Evolutionary conservation across 2,797 vertebrate genomes (phyloP), one percentile per base, ranked within the genome.

Genomic region (Columba guinea): DNA sequence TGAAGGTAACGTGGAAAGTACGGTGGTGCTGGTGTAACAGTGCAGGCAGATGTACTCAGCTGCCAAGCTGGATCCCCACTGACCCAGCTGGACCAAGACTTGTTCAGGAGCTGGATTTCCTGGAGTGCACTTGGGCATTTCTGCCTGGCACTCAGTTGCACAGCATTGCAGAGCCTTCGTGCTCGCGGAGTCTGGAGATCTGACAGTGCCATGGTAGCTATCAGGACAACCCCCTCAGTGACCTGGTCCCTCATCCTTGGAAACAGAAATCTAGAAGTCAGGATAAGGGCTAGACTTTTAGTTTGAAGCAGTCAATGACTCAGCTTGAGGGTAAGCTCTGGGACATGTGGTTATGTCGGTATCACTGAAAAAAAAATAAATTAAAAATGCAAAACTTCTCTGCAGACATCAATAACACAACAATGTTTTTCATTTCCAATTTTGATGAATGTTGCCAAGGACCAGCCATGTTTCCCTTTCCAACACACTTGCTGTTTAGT

Each of bases 401-500:
- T 68, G 35, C 13, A 55, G 35, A 44, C 7, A 39, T 56, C 27
- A 48, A 13, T 77, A 80, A 18, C 30, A 30, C 27, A 37, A 4
- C 5, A 30, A 1, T 51, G n/a, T 34, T 34, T 96, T 87, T 89
- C 62, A 27, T 84, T 51, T 80, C 41, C 44, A 34, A 18, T 10
- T 73, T 26, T 28, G 35, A 28, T 68, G 27, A 69, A 51, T 21
- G 3, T 55, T 89, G 12, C 32, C 65, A 32, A 52, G 34, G 67
- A 95, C 78, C 88, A 95, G 94, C 86, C 85, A 22, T 55, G 6
- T 87, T 95, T 96, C 84, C 67, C 65, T 89, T 92, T 95, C 77
- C 11, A 46, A 75, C 48, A 56, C 34, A 24, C 20, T 48, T 84
- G 23, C 20, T 81, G 22, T 69, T 89, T 22, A 85, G 58, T 44